Base-by-base conservation (phyloP, 2,113 vertebrate genomes). In the Hiodon alosoides region DNA sequence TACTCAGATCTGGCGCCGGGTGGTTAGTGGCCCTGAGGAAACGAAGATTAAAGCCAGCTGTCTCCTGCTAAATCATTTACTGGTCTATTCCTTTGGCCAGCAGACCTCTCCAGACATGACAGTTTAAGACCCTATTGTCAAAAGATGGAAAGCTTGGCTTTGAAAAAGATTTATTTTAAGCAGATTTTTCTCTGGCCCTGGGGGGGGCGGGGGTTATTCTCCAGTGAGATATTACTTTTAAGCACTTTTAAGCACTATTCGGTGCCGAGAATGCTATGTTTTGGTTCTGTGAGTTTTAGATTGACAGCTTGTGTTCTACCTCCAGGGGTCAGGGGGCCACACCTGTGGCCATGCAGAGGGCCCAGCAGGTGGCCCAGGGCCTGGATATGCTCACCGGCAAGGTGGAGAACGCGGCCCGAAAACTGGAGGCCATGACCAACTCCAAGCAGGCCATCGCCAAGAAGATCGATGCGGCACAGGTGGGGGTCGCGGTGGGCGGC, bases 361-460 rank as follows among this genome's bases (percentile, higher is more conserved):
- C 96, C 0, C 91, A 93, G 84, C 96, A 99, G 85, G 95, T 98
- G 76, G 92, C 91, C 0, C 96, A 98, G 86, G 96, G 96, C 2
- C 84, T 99, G 79, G 96, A 99, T 75, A 83, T 99, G 86, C 90
- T 99, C 75, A 96, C 96, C 31, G 93, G 94, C 0, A 98, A 97
- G 83, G 96, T 98, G 87, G 95, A 97, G 82, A 92, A 92, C 0
- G 95, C 96, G 67, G 94, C 95, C 31, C 95, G 92, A 62, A 95
- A 95, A 75, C 75, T 99, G 86, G 96, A 98, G 86, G 95, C 95
- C 76, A 92, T 98, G 89, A 98, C 95, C 69, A 98, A 94, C 81
- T 95, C 96, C 5, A 99, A 98, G 86, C 96, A 97, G 87, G 95
- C 94, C 48, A 96, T 98, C 75, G 94, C 95, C 0, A 95, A 97